Evolutionary conservation across 1,140 invertebrate species (phyloP).

Genomic region (Varroa destructor): DNA sequence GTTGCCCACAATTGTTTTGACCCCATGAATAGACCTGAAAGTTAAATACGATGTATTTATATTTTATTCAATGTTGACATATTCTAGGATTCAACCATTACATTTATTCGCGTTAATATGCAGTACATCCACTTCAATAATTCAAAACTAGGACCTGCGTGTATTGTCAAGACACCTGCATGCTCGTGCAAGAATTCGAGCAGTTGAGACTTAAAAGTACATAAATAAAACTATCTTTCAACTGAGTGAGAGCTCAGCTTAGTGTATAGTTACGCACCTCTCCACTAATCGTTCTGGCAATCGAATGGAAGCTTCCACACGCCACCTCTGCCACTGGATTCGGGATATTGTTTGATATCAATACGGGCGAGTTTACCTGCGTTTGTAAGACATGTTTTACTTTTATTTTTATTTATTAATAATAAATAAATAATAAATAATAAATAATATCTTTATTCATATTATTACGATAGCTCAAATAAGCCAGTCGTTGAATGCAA

Average conservation of each 20-base stretch:
- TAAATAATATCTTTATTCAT: not conserved
- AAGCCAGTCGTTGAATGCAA: too few species aligned
- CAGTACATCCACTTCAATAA: slow-evolving; percentile 29
- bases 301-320: slow-evolving; percentile 52
- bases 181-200: not conserved
- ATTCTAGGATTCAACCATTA: not conserved
- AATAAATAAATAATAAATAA: not conserved
- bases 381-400: not conserved
- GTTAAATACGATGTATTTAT: not conserved
- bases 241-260: too few species aligned
- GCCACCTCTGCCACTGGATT: slow-evolving; percentile 42
- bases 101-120: not conserved
- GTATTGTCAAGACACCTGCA: not conserved
- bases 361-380: not conserved
- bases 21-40: slow-evolving; percentile 53
- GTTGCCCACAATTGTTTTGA: slow-evolving; percentile 55
- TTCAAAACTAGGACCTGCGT: slow-evolving; percentile 29
- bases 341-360: not conserved
- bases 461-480: not conserved
- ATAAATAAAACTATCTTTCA: too few species aligned
- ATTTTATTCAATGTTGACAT: too few species aligned
- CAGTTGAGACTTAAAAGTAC: not conserved
- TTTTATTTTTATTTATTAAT: too few species aligned
- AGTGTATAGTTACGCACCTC: slow-evolving; percentile 41
- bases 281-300: slow-evolving; percentile 50